Evolutionary conservation across 2,888 invertebrate genomes (phyloP).

Genomic region (Xestia rhomboidea): DNA sequence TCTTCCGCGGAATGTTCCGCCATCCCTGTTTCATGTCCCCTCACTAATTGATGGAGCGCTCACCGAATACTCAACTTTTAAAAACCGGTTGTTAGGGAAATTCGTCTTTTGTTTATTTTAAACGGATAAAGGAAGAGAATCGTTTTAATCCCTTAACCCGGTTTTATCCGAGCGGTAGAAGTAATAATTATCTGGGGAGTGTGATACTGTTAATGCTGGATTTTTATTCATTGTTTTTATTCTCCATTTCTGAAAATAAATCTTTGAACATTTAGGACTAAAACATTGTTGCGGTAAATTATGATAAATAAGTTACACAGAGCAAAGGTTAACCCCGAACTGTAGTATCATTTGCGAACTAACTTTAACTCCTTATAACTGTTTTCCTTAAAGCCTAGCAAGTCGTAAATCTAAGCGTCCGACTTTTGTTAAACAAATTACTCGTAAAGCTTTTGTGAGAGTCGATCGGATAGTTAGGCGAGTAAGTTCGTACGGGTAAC

Average conservation of each 20-base stretch:
- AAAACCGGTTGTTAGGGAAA: constrained; percentile 53
- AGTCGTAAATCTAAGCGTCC: constrained; percentile 72
- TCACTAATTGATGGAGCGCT: constrained; percentile 65
- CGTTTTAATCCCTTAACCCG: constrained; percentile 56
- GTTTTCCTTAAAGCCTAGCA: constrained; percentile 61
- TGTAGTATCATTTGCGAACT: constrained; percentile 28
- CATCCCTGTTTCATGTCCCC: constrained; percentile 54
- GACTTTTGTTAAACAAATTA: constrained; percentile 85
- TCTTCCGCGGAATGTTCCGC: constrained; percentile 52
- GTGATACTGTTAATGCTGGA: constrained; percentile 42
- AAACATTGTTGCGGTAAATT: constrained; percentile 3
- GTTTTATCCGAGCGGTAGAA: constrained; percentile 20
- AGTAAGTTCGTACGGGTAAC: constrained; percentile 67
- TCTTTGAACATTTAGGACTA: background rate
- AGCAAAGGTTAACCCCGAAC: constrained; percentile 29
- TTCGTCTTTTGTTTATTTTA: constrained; percentile 63
- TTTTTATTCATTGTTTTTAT: constrained; percentile 15
- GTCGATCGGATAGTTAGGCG: constrained; percentile 80
- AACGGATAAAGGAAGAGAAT: constrained; percentile 33
- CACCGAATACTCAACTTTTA: constrained; percentile 54
- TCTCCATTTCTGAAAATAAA: constrained; percentile 3
- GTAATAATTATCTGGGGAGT: constrained; percentile 39
- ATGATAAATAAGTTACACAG: constrained; percentile 33
- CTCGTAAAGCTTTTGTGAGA: constrained; percentile 83
- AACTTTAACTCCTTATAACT: constrained; percentile 38